Base-by-base conservation (phyloP, 2,888 invertebrate species). In the Nephrotoma flavescens region DNA sequence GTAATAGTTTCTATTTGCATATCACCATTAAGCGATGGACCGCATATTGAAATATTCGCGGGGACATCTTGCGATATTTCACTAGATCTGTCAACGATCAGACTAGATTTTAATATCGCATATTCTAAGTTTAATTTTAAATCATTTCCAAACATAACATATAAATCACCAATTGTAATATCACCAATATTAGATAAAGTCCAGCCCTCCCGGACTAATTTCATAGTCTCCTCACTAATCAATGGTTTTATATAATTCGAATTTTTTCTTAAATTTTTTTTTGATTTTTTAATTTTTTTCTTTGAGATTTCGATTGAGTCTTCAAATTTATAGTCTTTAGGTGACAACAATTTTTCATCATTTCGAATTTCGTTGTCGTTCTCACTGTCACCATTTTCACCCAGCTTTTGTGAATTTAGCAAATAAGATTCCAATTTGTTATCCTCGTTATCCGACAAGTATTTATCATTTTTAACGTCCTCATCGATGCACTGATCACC, bases 151-250 rank as follows among this genome's bases (percentile, higher is more conserved):
- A 96, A 96, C 95, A 98, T 97, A 86, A 98, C 93, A 92, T 97
- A 98, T 87, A 98, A 92, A 92, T 98, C 98, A 0, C 98, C 98
- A 44, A 98, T 93, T 4, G 97, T 97, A 83, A 98, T 93, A 45
- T 96, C 95, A 6, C 95, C 96, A 0, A 95, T 95, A 89, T 95
- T 95, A 15, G 93, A 92, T 7, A 93, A 90, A 86, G 96, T 97
- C 97, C 98, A 98, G 0, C 98, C 98, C 47, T 89, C 89, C 86
- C 91, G 90, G 83, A 92, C 91, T 87, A 91, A 89, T 86, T 90
- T 90, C n/a, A 91, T 89, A 7, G 90, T 90, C 41, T 91, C 90
- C 31, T 91, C 92, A 88, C 89, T 91, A 0, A 92, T 89, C 52
- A 92, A 88, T 0, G 91, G 91, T 83, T 90, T 87, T 9, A 42